These are phyloP conservation scores for Synaphobranchus kaupii DNA, from an alignment of 2,797 vertebrate genomes.

Conservation along the genomic window DNA sequence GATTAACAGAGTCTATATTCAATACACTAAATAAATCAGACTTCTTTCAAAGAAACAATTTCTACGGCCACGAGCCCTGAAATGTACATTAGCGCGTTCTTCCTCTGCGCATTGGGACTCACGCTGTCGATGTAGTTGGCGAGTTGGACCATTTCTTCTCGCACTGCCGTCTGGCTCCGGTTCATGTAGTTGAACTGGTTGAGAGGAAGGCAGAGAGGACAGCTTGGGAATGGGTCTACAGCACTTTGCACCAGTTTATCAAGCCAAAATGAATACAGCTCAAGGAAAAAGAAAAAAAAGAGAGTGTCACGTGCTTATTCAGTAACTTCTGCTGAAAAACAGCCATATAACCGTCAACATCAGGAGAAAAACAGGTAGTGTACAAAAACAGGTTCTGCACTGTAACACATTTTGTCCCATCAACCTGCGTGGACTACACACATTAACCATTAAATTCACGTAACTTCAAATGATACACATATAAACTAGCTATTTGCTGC, in stretches of 20 bases:
- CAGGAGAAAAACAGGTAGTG: not conserved
- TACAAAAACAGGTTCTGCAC: not conserved
- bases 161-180: constrained; percentile 82
- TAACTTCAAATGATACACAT: not conserved
- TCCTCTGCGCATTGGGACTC: constrained; percentile 54
- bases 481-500: not conserved
- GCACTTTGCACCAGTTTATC: not conserved
- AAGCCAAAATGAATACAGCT: not conserved
- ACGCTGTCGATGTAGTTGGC: constrained; percentile 91
- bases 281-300: not conserved
- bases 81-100: not conserved
- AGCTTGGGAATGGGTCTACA: not conserved
- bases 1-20: not conserved
- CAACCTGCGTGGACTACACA: not conserved
- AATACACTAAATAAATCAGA: not conserved
- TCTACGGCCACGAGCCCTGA: not conserved
- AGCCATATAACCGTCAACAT: not conserved
- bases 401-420: not conserved
- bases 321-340: not conserved
- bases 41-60: not conserved
- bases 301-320: not conserved
- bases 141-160: constrained; percentile 90
- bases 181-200: constrained; percentile 81
- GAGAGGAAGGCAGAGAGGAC: constrained; percentile 34
- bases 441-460: not conserved